Evolutionary conservation across 2,888 invertebrate genomes (phyloP), one percentile per base, ranked within the genome.

Genomic region (Ctena decussata): DNA sequence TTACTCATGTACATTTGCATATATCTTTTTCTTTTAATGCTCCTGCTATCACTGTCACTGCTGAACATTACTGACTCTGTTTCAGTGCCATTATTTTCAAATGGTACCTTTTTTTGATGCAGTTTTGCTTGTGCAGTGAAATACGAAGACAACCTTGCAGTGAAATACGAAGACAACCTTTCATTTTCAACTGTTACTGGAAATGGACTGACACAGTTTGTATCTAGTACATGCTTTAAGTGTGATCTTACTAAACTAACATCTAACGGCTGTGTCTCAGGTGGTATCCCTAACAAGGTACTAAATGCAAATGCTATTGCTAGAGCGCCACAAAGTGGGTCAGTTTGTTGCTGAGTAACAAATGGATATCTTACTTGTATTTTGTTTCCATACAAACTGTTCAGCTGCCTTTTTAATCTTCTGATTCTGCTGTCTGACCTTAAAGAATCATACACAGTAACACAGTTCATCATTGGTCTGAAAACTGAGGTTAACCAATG

Each of bases 401-500:
- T 11, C 30, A 77, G 30, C 30, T 77, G 76, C 0, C 24, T 12
- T 57, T 37, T 69, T 1, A 77, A 44, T 65, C 69, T 44, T 3
- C 8, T 8, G 18, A 27, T 44, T 44, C 69, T 65, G 32, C 18
- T 27, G 21, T 11, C n/a, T 27, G 32, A 35, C 24, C 41, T 30
- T n/a, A 77, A 39, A 21, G 77, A 77, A 49, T 77, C 71, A 49
- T 77, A 77, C n/a, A 77, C 37, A 70, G 1, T 49, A 11, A 77
- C 1, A 5, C n/a, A 8, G 6, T 46, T 46, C 30, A 11, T 77
- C 35, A 70, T 24, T 6, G 46, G 35, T 49, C 49, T 70, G 27
- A 49, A 77, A 24, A 46, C 70, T 49, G 77, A 77, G 6, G 77
- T 77, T 2, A 77, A 49, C 69, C 70, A 70, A 70, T 77, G 77